Evolutionary conservation across 2,888 invertebrate species (phyloP).

Genomic region (Morpho helenor): DNA sequence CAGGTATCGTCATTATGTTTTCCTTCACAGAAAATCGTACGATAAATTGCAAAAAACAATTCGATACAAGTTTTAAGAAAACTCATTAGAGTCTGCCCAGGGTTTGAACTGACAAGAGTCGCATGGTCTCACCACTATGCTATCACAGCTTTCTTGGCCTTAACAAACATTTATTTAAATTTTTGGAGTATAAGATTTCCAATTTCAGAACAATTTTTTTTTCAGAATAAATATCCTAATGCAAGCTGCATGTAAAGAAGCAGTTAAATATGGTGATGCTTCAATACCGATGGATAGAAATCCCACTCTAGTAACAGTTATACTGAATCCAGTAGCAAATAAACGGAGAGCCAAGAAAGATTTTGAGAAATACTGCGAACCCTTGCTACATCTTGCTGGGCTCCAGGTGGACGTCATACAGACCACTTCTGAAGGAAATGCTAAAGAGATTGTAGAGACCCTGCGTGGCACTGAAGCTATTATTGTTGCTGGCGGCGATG

Average conservation of each 20-base stretch:
- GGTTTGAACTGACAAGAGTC: no score
- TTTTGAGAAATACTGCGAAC: slow-evolving; percentile 95
- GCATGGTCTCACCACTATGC: no score
- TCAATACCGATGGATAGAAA: slow-evolving; percentile 77
- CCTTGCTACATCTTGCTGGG: slow-evolving; percentile 94
- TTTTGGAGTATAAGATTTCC: no score
- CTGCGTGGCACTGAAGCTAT: slow-evolving; percentile 90
- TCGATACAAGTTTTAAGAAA: no score
- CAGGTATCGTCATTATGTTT: no score
- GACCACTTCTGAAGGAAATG: slow-evolving; percentile 94
- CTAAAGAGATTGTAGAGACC: slow-evolving; percentile 87
- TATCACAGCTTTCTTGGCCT: no score
- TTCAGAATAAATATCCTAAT: slow-evolving; percentile 87
- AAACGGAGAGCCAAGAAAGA: slow-evolving; percentile 83
- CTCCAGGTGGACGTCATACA: slow-evolving; percentile 68
- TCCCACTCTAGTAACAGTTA: slow-evolving; percentile 89
- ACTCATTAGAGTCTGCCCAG: no score
- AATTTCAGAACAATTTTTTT: background rate
- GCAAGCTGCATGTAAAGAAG: slow-evolving; percentile 88
- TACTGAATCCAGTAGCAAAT: slow-evolving; percentile 94
- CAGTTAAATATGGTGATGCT: slow-evolving; percentile 84
- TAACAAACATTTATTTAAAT: no score
- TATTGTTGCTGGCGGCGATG: slow-evolving; percentile 96
- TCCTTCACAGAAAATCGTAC: no score
- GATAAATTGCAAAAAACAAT: no score